Base-by-base conservation (phyloP, 2,113 vertebrate genomes). In the Synchiropus splendidus region DNA sequence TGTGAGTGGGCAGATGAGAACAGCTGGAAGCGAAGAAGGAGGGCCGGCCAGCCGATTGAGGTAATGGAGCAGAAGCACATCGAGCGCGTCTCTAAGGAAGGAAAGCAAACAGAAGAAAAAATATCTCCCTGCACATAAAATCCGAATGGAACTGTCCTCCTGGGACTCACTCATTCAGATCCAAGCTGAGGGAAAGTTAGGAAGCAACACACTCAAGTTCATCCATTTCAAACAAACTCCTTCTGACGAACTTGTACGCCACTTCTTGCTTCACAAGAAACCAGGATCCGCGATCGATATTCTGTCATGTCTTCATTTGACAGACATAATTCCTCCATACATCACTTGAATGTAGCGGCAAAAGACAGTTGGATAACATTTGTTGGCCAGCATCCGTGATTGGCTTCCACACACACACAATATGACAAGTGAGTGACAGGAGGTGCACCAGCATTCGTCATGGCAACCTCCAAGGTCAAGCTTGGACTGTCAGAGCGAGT, bases 401-500 rank as follows among this genome's bases (percentile, higher is more conserved):
- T 12, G 40, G 48, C 53, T 51, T 51, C 39, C 48, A 42, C 48
- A 48, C 48, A 58, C 16, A 60, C 32, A 47, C 48, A 30, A 39
- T 57, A 36, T 72, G 74, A 75, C 74, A 75, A 67, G 35, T 72
- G 65, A 70, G 48, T 73, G 69, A 39, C 65, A 70, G 71, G 41
- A 2, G 17, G 57, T 64, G 53, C 51, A 42, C 54, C 43, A 70
- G 47, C 57, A 61, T 67, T 53, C 12, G 61, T 64, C 57, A 62
- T 51, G 49, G 65, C 49, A 54, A 65, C 57, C 51, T 33, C 45
- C 31, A 43, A 50, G 44, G 62, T 67, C 45, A 48, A 10, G 17
- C 51, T 57, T 56, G 33, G 16, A 36, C 53, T 67, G 51, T 59
- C 45, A 50, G 33, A n/a, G 13, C 18, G 6, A 40, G 37, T 46